Evolutionary conservation across 2,888 invertebrate species (phyloP), one percentile per base, ranked within the genome.

Genomic region (Agrochola litura): DNA sequence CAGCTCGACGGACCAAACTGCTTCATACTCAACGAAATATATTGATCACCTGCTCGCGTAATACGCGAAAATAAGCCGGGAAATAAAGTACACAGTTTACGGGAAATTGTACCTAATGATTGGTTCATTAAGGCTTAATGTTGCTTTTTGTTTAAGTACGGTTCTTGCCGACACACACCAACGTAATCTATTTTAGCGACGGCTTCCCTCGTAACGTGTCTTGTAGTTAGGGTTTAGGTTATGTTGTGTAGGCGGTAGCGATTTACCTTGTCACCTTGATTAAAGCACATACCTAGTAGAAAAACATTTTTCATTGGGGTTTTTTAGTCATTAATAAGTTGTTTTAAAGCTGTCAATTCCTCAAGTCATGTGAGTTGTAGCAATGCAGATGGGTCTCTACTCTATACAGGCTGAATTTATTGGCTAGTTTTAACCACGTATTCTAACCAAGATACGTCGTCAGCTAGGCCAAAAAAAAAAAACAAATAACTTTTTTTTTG

Each of bases 111-210:
- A 76, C 73, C 61, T 77, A 70, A 75, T 78, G 37, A 63, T 22
- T n/a, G 16, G 61, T 41, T 2, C 0, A 0, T 74, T 84, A 88
- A 54, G 74, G 74, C 70, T 73, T 67, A 85, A 72, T 76, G 46
- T 81, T 63, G 61, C 46, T 75, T 71, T 80, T 63, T 61, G 37
- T 74, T 73, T 43, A 49, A 73, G 63, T 69, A 30, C 30, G n/a
- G 41, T 84, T 76, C 81, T 54, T 67, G 81, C 82, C 82, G 76
- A 85, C 70, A 77, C 64, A 65, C 68, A 76, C 65, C 54, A 81
- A 81, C 85, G 83, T 89, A 89, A 89, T 92, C 91, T 92, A 92
- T 91, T 92, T 92, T 84, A 82, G 89, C 83, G 86, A 84, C 82
- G 88, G 89, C 85, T 90, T 90, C 88, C 84, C 88, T 83, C 73